Evolutionary conservation across 2,888 invertebrate species (phyloP).

Genomic region (Listrodromus nycthemerus): DNA sequence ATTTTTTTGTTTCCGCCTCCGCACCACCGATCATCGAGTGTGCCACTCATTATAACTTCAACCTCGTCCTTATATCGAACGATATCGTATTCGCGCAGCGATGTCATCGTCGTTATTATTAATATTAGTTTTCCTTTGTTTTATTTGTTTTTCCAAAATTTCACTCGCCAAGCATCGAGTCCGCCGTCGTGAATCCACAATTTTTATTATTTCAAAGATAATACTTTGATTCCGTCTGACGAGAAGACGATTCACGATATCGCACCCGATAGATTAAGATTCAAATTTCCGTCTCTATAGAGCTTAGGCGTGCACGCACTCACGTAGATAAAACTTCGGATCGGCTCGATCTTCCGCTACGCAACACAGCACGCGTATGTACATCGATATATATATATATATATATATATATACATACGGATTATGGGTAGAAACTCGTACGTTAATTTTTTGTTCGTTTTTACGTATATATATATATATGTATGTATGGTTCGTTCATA

Average conservation of each 20-base stretch:
- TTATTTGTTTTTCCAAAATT: slow-evolving; percentile 36
- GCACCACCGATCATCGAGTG: slow-evolving; percentile 21
- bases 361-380: slow-evolving; percentile 67
- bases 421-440: slow-evolving; percentile 50
- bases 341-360: slow-evolving; percentile 56
- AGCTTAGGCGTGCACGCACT: slow-evolving; percentile 62
- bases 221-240: background rate
- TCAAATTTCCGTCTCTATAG: slow-evolving; percentile 41
- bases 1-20: slow-evolving; percentile 13
- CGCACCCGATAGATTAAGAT: slow-evolving; percentile 36
- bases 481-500: slow-evolving; percentile 76
- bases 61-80: slow-evolving; percentile 62
- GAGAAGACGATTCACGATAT: slow-evolving; percentile 32
- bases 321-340: slow-evolving; percentile 65
- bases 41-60: slow-evolving; percentile 37
- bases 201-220: slow-evolving; percentile 16
- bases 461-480: slow-evolving; percentile 64
- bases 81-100: slow-evolving; percentile 61
- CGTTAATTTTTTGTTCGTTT: slow-evolving; percentile 54
- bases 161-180: slow-evolving; percentile 20
- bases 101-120: slow-evolving; percentile 45
- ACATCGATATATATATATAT: slow-evolving; percentile 62
- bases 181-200: slow-evolving; percentile 18
- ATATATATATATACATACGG: slow-evolving; percentile 59
- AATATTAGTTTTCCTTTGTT: slow-evolving; percentile 6